Base-by-base conservation (phyloP, 2,113 vertebrate species). In the Chionodraco myersi region DNA sequence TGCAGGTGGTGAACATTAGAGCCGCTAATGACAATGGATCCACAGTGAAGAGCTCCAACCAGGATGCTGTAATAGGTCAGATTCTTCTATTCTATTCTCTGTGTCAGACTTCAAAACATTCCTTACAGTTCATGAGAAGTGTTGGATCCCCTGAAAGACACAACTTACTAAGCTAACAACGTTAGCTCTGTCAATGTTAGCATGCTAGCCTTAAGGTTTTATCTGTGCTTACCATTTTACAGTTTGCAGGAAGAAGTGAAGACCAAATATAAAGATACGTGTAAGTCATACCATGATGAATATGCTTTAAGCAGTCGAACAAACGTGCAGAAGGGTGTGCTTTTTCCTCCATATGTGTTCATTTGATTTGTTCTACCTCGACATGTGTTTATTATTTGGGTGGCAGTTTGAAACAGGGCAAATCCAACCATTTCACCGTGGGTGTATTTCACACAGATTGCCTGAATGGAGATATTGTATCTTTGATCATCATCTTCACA, bases 1-100 rank as follows among this genome's bases (percentile, higher is more conserved):
- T 88, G 82, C 93, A 88, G 94, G 92, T 94, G 95, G 90, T 84
- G 85, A 94, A 75, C 94, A 83, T 62, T 51, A 92, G 88, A 82
- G 23, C 86, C 79, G 96, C 96, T 49, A 89, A 93, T 80, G 93
- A 92, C 53, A 95, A 95, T 85, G 96, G 96, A 83, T 91, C 92
- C 59, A 74, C 92, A 48, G 79, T 88, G 70, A 95, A 95, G 57
- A 93, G 91, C 79, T 82, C 90, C 58, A 93, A 94, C 92, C 96
- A 97, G 93, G 97, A 94, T 69, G 90, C 95, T 75, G 88, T 92
- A 48, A 95, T 94, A 94, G 96, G 97, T 97, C 95, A 88, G 91
- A 79, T 47, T 48, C 56, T 58, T 56, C 26, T 73, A 41, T 41
- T 41, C 36, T 41, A 7, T 47, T 75, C 13, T 53, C 21, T 77